Evolutionary conservation across 1,140 invertebrate species (phyloP).

Genomic region (Hyles vespertilio): DNA sequence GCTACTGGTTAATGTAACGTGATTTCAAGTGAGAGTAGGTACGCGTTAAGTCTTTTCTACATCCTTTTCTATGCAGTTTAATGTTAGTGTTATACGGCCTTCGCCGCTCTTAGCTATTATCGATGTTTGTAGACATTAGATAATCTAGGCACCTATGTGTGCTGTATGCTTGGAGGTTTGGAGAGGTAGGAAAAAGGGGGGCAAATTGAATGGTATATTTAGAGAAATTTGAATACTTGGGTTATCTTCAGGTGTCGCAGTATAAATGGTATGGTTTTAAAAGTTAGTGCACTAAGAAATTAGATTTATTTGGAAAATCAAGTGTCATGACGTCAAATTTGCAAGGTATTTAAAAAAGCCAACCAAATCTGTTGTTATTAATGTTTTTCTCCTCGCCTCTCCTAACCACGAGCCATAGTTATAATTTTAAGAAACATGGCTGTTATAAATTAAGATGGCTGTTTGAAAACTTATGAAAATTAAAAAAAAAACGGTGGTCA

Average conservation of each 20-base stretch:
- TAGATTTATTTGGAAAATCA: no score
- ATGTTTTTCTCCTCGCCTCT: no score
- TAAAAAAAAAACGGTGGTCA: constrained; percentile 21
- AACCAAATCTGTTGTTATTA: no score
- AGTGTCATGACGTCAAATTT: no score
- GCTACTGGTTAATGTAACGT: constrained; percentile 44
- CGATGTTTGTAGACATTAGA: neutral
- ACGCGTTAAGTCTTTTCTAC: constrained; percentile 64
- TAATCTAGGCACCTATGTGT: neutral
- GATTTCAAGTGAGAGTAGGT: constrained; percentile 67
- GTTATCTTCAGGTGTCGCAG: no score
- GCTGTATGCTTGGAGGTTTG: no score
- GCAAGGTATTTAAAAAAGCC: no score
- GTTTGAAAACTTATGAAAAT: constrained; percentile 24
- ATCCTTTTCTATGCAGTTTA: constrained; percentile 70
- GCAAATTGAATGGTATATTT: no score
- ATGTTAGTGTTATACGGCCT: constrained; percentile 53
- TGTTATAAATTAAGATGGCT: constrained; percentile 18
- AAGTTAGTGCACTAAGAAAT: no score
- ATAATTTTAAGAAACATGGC: constrained; percentile 16
- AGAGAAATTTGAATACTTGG: no score
- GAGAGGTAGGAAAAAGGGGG: no score
- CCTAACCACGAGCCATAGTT: constrained; percentile 13
- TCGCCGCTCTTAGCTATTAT: neutral
- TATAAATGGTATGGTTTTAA: no score